Evolutionary conservation across 2,113 vertebrate species (phyloP).

Genomic region (Ciconia boyciana): DNA sequence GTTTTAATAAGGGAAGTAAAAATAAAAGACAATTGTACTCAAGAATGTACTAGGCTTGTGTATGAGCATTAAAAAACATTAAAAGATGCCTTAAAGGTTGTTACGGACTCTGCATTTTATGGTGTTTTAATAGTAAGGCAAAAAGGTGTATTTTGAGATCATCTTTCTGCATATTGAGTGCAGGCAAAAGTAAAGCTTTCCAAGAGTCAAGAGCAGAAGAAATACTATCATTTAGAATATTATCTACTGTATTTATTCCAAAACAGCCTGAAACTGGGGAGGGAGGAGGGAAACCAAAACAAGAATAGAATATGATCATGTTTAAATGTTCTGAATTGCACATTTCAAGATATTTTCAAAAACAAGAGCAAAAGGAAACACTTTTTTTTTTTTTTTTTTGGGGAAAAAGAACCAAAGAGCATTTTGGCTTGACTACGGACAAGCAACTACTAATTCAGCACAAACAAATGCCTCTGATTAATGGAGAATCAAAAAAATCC

Average conservation of each 20-base stretch:
- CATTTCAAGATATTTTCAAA: background rate
- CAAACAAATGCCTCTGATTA: background rate
- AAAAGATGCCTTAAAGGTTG: slow-evolving; percentile 4
- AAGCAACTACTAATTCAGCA: background rate
- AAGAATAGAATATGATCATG: background rate
- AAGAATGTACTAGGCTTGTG: background rate
- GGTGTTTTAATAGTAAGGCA: background rate
- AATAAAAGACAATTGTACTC: background rate
- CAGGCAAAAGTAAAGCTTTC: background rate
- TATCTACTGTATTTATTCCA: background rate
- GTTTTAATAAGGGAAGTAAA: background rate
- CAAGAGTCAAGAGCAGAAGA: background rate
- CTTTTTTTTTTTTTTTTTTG: background rate
- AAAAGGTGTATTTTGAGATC: background rate
- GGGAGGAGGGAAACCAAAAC: background rate
- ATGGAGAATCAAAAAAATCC: background rate
- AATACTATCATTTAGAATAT: background rate
- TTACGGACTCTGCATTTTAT: slow-evolving; percentile 7
- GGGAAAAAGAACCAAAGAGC: background rate
- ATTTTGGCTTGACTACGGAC: background rate
- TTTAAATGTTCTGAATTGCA: background rate
- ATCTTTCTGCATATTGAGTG: background rate
- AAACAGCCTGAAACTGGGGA: background rate
- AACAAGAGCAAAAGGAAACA: background rate
- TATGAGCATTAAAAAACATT: background rate